Evolutionary conservation across 1,140 invertebrate species (phyloP).

Genomic region (Polyergus mexicanus): DNA sequence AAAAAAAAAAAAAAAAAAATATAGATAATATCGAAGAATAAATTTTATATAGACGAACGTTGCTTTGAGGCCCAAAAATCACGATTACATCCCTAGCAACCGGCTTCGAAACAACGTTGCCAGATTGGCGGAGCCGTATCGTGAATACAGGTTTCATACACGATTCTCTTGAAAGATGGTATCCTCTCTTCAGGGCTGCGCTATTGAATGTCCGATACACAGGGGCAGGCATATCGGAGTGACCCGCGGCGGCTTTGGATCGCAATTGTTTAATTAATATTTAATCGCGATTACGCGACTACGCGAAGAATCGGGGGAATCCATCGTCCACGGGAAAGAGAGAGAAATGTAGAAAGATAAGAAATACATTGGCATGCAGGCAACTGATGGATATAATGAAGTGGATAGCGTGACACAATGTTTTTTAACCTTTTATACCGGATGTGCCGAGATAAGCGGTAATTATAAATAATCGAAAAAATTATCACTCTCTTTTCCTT

Average conservation of each 20-base stretch:
- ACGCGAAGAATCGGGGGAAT: not conserved
- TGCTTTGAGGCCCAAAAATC: slow-evolving; percentile 30
- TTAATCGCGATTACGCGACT: not conserved
- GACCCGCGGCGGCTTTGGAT: not conserved
- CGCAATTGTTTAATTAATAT: slow-evolving; percentile 8
- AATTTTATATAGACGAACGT: not conserved
- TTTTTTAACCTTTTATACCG: slow-evolving; percentile 14
- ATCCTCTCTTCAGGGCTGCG: slow-evolving; percentile 37
- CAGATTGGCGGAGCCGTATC: slow-evolving; percentile 76
- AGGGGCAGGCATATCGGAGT: slow-evolving; percentile 44
- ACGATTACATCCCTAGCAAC: slow-evolving; percentile 41
- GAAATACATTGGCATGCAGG: not conserved
- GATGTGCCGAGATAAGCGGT: slow-evolving; percentile 1
- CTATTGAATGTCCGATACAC: slow-evolving; percentile 63
- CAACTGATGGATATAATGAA: slow-evolving; percentile 35
- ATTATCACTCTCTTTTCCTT: no score
- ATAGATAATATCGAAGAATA: not conserved
- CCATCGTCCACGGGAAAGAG: not conserved
- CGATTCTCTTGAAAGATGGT: slow-evolving; percentile 40
- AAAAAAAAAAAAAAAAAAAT: no score
- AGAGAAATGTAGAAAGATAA: no score
- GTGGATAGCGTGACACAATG: slow-evolving; percentile 29
- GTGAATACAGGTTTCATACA: slow-evolving; percentile 62
- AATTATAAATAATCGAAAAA: not conserved
- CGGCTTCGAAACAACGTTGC: slow-evolving; percentile 80